These are phyloP conservation scores for Phanerotoma sp. DNA, from an alignment of 2,888 invertebrate genomes.

Conservation along the genomic window DNA sequence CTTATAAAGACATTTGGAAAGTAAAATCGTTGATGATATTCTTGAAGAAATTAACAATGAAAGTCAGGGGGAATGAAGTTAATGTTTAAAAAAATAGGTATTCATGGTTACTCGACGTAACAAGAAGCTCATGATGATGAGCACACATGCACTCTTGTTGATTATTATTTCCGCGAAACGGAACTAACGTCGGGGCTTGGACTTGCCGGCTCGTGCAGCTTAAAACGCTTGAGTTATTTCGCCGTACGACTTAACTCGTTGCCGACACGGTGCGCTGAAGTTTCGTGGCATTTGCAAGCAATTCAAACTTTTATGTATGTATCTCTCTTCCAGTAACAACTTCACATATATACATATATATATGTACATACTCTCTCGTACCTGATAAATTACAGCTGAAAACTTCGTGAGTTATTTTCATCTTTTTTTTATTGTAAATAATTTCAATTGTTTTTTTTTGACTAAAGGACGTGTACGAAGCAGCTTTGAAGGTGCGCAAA, in stretches of 20 bases:
- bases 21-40: slow-evolving; percentile 1
- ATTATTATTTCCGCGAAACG: slow-evolving; percentile 47
- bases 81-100: neutral
- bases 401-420: too few relatives aligned
- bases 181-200: slow-evolving; percentile 33
- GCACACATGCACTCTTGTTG: slow-evolving; percentile 15
- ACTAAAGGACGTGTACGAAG: too few relatives aligned
- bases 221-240: slow-evolving; percentile 20
- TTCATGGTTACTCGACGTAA: too few relatives aligned
- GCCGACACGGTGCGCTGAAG: slow-evolving; percentile 30
- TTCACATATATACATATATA: too few relatives aligned
- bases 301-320: slow-evolving; percentile 6
- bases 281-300: slow-evolving; percentile 13
- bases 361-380: too few relatives aligned
- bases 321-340: neutral
- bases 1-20: neutral
- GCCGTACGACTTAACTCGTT: slow-evolving; percentile 34
- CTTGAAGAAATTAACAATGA: slow-evolving; percentile 1
- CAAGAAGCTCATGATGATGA: slow-evolving; percentile 1
- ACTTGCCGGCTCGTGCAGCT: neutral
- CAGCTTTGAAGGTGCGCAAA: too few relatives aligned
- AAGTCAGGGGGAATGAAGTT: neutral
- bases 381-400: neutral
- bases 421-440: too few relatives aligned
- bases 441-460: too few relatives aligned